Percentiles rank a stretch among this genome's conserved stretches.
phyloP scores from a whole-genome alignment of 2,797 vertebrate genomes.

The Pangasius sanitwongsei region DNA sequence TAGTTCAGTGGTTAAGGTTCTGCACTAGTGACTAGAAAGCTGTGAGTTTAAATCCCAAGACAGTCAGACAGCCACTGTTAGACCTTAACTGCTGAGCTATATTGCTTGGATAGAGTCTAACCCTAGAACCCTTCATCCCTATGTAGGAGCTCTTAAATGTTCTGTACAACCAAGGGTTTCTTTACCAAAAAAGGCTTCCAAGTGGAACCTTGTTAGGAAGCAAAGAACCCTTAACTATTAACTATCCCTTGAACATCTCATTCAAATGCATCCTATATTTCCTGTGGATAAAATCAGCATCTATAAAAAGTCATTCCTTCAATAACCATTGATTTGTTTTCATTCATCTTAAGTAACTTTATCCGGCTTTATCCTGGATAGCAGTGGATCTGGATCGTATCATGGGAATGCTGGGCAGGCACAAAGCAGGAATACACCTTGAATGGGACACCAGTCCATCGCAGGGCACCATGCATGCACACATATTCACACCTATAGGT shows the following conservation, averaged over 20 bases:
- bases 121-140: not conserved
- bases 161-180: not conserved
- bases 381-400: not conserved
- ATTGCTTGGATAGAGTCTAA: not conserved
- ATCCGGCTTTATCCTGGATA: not conserved
- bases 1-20: not conserved
- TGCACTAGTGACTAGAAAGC: not conserved
- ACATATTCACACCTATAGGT: not conserved
- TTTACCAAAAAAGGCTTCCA: not conserved
- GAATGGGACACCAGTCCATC: not conserved
- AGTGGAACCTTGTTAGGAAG: not conserved
- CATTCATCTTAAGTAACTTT: not conserved
- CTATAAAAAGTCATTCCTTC: not conserved
- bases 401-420: not conserved
- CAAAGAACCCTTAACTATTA: not conserved
- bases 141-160: not conserved
- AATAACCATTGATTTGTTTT: not conserved
- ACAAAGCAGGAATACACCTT: not conserved
- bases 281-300: not conserved
- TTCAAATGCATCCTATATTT: not conserved
- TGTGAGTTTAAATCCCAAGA: conserved; percentile 5
- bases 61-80: not conserved
- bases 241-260: not conserved
- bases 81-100: not conserved
- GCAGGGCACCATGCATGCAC: not conserved